Percentiles rank a stretch among this genome's conserved stretches.
Evolutionary conservation across 2,797 vertebrate species (phyloP).

Genomic region (Cuculus canorus): DNA sequence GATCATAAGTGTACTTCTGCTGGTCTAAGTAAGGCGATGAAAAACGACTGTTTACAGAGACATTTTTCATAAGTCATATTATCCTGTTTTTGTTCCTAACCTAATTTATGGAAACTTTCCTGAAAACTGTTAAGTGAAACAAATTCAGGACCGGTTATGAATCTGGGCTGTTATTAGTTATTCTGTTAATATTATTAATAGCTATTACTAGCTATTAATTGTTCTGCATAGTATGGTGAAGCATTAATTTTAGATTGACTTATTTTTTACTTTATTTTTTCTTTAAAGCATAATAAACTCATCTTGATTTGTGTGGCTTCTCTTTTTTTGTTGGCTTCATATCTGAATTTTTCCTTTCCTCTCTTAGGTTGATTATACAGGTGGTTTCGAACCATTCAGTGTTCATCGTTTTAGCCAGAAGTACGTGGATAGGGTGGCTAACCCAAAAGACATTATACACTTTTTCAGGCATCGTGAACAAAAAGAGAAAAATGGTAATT

Average conservation of each 20-base stretch:
- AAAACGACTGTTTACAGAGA: neutral
- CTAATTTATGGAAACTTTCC: neutral
- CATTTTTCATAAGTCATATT: neutral
- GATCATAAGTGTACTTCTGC: neutral
- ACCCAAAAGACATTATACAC: conserved; percentile 95
- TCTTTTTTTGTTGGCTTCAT: neutral
- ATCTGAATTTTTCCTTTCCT: neutral
- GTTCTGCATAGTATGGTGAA: neutral
- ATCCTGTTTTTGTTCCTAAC: neutral
- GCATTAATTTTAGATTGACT: neutral
- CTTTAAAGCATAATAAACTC: neutral
- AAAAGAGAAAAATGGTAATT: conserved; percentile 85
- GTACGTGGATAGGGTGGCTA: conserved; percentile 91
- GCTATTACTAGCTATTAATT: neutral
- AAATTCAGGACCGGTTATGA: neutral
- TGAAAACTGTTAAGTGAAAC: neutral
- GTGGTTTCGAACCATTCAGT: conserved; percentile 93
- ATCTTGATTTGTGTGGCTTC: neutral
- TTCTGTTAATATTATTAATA: neutral
- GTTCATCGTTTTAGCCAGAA: conserved; percentile 93
- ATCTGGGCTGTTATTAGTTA: neutral
- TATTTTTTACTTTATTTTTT: neutral
- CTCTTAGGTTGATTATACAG: conserved; percentile 92
- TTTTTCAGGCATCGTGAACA: conserved; percentile 89
- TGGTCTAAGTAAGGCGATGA: neutral